Evolutionary conservation across 2,797 vertebrate species (phyloP).

Genomic region (Selene dorsalis): DNA sequence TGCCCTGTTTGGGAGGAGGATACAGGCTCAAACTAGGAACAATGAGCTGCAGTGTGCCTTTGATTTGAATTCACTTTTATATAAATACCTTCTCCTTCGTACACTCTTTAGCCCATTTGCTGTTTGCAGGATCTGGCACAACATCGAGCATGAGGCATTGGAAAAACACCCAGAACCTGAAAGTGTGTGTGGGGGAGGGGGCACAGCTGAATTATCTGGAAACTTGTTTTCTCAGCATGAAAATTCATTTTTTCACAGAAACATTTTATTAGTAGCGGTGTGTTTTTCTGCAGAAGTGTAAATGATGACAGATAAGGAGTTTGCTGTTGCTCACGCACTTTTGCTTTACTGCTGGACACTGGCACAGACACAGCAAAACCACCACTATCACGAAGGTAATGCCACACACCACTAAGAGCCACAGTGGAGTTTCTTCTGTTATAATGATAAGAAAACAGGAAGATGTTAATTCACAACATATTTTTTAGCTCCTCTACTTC

Average conservation of each 20-base stretch:
- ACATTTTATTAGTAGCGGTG: not conserved
- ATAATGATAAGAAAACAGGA: constrained; percentile 16
- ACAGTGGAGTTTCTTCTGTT: constrained; percentile 64
- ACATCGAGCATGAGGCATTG: constrained; percentile 76
- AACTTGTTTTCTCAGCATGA: not conserved
- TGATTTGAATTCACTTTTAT: not conserved
- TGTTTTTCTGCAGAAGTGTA: constrained; percentile 2
- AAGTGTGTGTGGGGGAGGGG: too few species aligned
- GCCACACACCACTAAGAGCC: not conserved
- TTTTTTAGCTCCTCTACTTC: not conserved
- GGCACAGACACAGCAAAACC: constrained; percentile 76
- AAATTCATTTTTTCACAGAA: not conserved
- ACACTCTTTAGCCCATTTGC: constrained; percentile 89
- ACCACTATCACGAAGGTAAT: not conserved
- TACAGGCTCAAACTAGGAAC: not conserved
- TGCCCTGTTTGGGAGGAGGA: constrained; percentile 75
- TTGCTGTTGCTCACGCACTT: constrained; percentile 73
- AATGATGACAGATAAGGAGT: not conserved
- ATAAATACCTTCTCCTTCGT: constrained; percentile 81
- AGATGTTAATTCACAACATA: not conserved
- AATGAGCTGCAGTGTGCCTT: not conserved
- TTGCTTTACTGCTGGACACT: constrained; percentile 72
- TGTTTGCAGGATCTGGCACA: constrained; percentile 94
- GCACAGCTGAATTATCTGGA: not conserved
- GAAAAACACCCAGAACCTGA: constrained; percentile 65